Conservation (phyloP, 2,113 vertebrate genomes). For the Malurus elegans region DNA sequence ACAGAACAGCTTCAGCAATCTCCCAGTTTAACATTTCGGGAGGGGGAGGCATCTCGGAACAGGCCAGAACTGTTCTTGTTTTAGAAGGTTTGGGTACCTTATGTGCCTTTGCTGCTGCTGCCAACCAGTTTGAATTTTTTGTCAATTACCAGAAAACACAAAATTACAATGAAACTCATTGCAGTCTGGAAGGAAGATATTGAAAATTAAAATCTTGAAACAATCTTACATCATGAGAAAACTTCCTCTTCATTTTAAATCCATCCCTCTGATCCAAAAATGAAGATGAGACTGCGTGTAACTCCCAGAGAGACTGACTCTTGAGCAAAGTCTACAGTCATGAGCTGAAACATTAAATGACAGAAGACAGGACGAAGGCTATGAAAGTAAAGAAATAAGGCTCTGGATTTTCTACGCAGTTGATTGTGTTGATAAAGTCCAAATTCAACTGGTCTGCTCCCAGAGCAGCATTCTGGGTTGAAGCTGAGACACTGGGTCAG, state of each 20-base stretch:
- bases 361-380: not conserved
- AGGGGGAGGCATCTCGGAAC: not conserved
- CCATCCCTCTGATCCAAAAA: not conserved
- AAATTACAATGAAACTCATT: not conserved
- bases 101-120: not conserved
- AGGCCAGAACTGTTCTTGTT: not conserved
- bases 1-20: not conserved
- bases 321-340: not conserved
- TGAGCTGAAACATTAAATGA: not conserved
- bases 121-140: not conserved
- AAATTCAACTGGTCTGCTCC: not conserved
- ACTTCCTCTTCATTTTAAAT: not conserved
- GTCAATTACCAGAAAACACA: not conserved
- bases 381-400: not conserved
- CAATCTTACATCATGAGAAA: not conserved
- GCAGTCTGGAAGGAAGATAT: not conserved
- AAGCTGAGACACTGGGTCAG: not conserved
- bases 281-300: not conserved
- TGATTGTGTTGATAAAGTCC: not conserved
- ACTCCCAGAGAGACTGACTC: not conserved
- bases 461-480: not conserved
- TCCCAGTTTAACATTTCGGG: not conserved
- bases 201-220: not conserved
- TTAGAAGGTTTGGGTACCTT: slow-evolving; percentile 18
- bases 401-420: not conserved